Evolutionary conservation across 2,797 vertebrate species (phyloP).

Genomic region (Acanthis flammea): DNA sequence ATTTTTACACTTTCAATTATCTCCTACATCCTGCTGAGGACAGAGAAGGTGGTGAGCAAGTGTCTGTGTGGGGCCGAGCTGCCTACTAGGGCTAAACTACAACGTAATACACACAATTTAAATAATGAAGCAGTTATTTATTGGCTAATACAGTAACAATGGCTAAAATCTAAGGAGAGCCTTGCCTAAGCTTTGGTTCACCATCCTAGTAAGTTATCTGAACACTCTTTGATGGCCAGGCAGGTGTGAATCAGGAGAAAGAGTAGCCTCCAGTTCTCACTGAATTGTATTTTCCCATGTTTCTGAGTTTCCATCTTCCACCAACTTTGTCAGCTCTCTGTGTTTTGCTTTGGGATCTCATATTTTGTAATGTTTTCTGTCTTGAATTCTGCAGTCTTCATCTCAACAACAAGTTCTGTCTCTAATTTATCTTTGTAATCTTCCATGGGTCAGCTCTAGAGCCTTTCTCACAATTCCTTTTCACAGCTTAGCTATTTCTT

Average conservation of each 20-base stretch:
- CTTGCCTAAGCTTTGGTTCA: background rate
- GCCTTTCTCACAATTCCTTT: background rate
- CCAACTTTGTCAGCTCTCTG: background rate
- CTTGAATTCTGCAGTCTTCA: background rate
- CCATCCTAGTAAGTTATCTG: background rate
- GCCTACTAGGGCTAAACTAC: background rate
- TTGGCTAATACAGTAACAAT: background rate
- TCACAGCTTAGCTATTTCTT: background rate
- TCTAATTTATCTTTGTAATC: background rate
- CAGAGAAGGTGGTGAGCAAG: background rate
- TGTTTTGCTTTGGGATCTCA: background rate
- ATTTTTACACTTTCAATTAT: rapidly evolving
- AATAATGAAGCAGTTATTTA: background rate
- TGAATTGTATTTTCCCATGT: background rate
- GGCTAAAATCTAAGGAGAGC: background rate
- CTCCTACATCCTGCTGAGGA: background rate
- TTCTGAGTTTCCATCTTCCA: background rate
- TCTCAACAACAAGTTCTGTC: background rate
- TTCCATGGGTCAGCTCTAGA: background rate
- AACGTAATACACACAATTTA: background rate
- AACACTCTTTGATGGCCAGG: background rate
- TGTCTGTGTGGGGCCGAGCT: background rate
- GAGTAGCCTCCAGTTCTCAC: background rate
- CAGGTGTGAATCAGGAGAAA: background rate
- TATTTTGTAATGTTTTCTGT: background rate